A percentile compares a stretch with the other conserved stretches of the same genome.
Evolutionary conservation across 2,113 vertebrate genomes (phyloP).

Genomic region (Mastomys natalensis): DNA sequence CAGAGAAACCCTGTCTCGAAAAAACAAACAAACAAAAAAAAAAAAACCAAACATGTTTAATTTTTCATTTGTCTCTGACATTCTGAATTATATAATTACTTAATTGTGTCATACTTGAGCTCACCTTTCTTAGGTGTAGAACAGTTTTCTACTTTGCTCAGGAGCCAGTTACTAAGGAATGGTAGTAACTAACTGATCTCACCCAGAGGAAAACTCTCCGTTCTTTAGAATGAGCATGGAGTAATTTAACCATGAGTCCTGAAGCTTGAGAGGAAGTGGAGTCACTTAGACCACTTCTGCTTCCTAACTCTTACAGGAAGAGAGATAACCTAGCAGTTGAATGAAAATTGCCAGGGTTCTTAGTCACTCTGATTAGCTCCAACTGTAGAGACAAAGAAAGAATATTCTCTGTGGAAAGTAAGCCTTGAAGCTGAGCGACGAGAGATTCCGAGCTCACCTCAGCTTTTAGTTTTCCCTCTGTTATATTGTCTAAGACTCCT

Average conservation of each 20-base stretch:
- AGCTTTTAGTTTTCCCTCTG: neutral
- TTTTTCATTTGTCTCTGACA: neutral
- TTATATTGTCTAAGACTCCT: conserved; percentile 12
- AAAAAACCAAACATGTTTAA: neutral
- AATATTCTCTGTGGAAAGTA: neutral
- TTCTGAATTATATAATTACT: neutral
- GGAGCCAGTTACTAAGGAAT: neutral
- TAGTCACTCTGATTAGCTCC: neutral
- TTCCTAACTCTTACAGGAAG: conserved; percentile 11
- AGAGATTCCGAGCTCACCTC: conserved; percentile 2
- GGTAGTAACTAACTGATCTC: neutral
- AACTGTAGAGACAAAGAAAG: neutral
- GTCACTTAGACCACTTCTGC: neutral
- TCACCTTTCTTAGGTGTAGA: neutral
- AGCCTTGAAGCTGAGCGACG: neutral
- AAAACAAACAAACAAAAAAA: no score
- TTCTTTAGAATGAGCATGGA: conserved; percentile 29
- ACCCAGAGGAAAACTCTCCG: neutral
- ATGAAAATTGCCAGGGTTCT: neutral
- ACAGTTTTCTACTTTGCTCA: neutral
- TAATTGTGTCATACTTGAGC: neutral
- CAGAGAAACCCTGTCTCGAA: no score
- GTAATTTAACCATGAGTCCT: conserved; percentile 57
- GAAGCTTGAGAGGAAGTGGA: neutral
- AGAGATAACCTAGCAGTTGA: neutral